Evolutionary conservation across 2,888 invertebrate genomes (phyloP), one percentile per base, ranked within the genome.

Genomic region (Chrysolina oricalcia): DNA sequence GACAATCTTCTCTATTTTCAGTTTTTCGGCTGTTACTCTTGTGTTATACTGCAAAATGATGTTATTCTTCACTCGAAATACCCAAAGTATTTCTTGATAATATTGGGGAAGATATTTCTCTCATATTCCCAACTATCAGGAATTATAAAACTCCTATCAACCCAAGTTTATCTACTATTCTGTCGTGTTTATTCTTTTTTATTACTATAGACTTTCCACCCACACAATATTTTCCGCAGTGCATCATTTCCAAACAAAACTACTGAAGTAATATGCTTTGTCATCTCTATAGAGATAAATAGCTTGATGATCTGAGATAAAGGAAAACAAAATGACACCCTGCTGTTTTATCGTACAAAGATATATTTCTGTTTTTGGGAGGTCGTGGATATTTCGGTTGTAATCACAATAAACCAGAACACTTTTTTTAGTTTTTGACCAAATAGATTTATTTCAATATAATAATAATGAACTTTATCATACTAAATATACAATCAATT

Each of bases 301-400:
- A 66, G 70, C 70, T 53, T 59, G 74, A 70, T 65, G 62, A 56
- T 41, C 17, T 41, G 21, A 53, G 69, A 65, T 69, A 70, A 64
- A 66, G 35, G 59, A 66, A 50, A 65, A 70, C 56, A 69, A 53
- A 66, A 66, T 70, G 59, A 17, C 64, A 48, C 74, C 74, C 66
- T 41, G 48, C 65, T 48, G 74, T 74, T 74, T 74, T 74, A 74
- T 70, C 70, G 66, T 69, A 62, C 74, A 66, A 46, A 62, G 70
- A 74, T 70, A 70, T 59, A 74, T 70, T 62, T 70, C 70, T 59
- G 66, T 70, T 27, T 70, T 70, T 74, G 74, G 74, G 70, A 70
- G 74, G 74, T 65, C 74, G n/a, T 17, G 59, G 66, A 27, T 64
- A 46, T 73, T 64, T 64, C 19, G 9, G n/a, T 48, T 65, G n/a